Conservation (phyloP, 2,113 vertebrate genomes). For the Pachycephala philippinensis region DNA sequence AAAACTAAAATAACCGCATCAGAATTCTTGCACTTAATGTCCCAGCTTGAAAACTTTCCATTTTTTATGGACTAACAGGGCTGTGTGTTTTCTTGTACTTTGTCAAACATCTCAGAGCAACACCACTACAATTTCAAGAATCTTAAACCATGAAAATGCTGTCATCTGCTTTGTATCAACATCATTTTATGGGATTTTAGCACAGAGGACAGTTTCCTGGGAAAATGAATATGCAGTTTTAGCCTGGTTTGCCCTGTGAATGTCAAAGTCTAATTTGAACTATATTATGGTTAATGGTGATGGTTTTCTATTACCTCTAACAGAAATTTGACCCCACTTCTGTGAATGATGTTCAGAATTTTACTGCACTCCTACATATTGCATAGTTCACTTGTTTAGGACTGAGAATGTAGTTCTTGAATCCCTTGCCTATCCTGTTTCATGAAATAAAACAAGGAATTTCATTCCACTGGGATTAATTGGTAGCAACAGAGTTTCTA, state of each 20-base stretch:
- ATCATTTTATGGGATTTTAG: neutral
- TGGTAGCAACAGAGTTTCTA: neutral
- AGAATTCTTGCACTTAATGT: neutral
- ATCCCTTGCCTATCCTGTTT: neutral
- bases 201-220: neutral
- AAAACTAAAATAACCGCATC: neutral
- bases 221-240: neutral
- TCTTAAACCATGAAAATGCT: neutral
- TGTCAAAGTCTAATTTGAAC: neutral
- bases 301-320: neutral
- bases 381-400: neutral
- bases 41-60: neutral
- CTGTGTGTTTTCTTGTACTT: neutral
- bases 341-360: neutral
- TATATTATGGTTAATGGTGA: neutral
- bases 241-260: neutral
- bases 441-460: neutral
- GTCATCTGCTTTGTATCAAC: conserved; percentile 28
- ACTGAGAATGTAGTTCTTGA: neutral
- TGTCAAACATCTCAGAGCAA: neutral
- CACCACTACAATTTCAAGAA: neutral
- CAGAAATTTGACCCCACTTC: neutral
- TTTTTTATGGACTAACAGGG: neutral
- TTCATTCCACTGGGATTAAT: neutral
- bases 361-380: neutral